These are phyloP conservation scores for Antheraea assamensis DNA, from an alignment of 2,888 invertebrate genomes.

Conservation along the genomic window DNA sequence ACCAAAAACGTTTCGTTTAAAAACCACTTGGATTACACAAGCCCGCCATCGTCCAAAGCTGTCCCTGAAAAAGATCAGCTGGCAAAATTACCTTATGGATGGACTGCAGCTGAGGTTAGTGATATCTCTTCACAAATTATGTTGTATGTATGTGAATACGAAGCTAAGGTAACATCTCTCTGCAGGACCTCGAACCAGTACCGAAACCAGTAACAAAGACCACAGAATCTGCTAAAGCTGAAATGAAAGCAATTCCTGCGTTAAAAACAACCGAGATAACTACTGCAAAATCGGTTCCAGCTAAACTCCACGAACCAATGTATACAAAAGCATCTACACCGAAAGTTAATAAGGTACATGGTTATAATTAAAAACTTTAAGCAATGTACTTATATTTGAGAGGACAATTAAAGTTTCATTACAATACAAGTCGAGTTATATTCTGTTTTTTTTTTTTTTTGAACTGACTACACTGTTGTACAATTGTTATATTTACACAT, in stretches of 20 bases:
- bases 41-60: conserved; percentile 68
- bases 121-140: neutral
- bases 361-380: conserved; percentile 14
- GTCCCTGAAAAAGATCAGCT: conserved; percentile 78
- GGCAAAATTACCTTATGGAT: conserved; percentile 76
- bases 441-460: no score
- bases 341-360: conserved; percentile 61
- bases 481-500: no score
- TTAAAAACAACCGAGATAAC: conserved; percentile 61
- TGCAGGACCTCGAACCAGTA: conserved; percentile 62
- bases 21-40: conserved; percentile 77
- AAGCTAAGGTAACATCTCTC: neutral
- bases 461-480: no score
- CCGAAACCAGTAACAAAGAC: conserved; percentile 50
- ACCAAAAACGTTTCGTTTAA: conserved; percentile 80
- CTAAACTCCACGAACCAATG: conserved; percentile 70
- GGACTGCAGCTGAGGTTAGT: conserved; percentile 49
- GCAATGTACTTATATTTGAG: neutral
- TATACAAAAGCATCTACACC: conserved; percentile 69
- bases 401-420: no score
- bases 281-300: conserved; percentile 62
- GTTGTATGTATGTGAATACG: no score
- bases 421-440: no score
- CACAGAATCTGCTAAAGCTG: conserved; percentile 62
- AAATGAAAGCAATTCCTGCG: conserved; percentile 65